Evolutionary conservation across 2,888 invertebrate genomes (phyloP).

Genomic region (Tiliacea aurago): DNA sequence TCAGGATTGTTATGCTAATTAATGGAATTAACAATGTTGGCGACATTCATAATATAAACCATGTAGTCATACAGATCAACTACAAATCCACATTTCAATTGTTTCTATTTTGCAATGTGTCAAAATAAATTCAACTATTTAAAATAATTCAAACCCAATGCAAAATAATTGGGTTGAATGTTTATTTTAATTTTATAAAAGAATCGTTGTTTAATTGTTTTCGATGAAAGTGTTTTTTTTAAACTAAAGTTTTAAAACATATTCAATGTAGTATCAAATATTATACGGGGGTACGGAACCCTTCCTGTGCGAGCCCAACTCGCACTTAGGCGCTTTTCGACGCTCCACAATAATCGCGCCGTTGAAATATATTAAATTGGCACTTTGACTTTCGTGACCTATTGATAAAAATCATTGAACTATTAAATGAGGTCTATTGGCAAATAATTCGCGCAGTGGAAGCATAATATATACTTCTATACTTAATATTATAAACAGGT

Average conservation of each 20-base stretch:
- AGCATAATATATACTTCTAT: neutral
- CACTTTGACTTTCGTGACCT: slow-evolving; percentile 34
- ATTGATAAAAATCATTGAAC: slow-evolving; percentile 53
- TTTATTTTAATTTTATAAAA: neutral
- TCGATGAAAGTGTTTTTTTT: no score
- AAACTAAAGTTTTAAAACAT: no score
- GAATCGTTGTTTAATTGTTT: no score
- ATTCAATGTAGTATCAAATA: no score
- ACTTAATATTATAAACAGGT: neutral
- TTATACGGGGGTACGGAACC: no score
- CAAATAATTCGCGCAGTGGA: neutral
- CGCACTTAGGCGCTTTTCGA: neutral
- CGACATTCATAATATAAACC: neutral
- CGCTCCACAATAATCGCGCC: neutral
- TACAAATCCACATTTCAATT: neutral
- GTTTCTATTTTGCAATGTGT: no score
- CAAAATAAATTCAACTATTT: neutral
- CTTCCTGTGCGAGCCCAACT: no score
- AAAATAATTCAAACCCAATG: neutral
- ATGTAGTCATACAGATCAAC: neutral
- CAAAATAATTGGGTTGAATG: neutral
- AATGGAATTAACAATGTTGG: neutral
- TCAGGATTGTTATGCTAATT: no score
- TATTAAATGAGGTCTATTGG: slow-evolving; percentile 41
- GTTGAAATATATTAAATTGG: slow-evolving; percentile 46